These are phyloP conservation scores for Phytoseiulus persimilis DNA, from an alignment of 2,888 invertebrate species.

Conservation along the genomic window DNA sequence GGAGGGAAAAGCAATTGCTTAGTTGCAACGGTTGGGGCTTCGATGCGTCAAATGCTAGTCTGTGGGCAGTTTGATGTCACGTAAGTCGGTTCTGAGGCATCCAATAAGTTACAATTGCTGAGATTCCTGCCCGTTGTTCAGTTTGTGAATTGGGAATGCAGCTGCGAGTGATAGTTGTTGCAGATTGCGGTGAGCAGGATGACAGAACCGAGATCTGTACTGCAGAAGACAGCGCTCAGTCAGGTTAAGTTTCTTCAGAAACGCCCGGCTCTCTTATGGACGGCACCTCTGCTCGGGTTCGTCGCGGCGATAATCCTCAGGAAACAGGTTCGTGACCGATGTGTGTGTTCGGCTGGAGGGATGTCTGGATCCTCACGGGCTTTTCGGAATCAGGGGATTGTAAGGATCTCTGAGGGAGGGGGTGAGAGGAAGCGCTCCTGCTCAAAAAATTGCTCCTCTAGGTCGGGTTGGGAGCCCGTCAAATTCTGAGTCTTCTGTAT, in stretches of 20 bases:
- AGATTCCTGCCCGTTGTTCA: neutral
- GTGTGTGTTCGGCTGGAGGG: no score
- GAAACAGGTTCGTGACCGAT: constrained; percentile 12
- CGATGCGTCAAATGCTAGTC: neutral
- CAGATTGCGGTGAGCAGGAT: neutral
- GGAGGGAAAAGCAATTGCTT: neutral
- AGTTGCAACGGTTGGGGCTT: neutral
- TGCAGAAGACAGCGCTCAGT: neutral
- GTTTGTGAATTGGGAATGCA: neutral
- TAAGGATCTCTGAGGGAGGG: no score
- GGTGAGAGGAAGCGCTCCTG: no score
- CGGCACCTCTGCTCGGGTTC: constrained; percentile 11
- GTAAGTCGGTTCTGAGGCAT: neutral
- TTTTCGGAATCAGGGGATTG: no score
- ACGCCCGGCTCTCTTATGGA: constrained; percentile 12
- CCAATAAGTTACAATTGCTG: neutral
- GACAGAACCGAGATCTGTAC: neutral
- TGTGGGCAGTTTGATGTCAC: neutral
- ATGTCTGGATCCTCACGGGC: no score
- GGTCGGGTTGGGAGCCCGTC: constrained; percentile 10
- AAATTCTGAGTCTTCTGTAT: constrained; percentile 11
- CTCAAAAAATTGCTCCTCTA: neutral
- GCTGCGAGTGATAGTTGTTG: neutral
- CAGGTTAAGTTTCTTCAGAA: constrained; percentile 6
- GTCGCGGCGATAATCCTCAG: constrained; percentile 6